These are phyloP conservation scores for Drosophila paracracens DNA, from an alignment of 2,888 invertebrate genomes.

Conservation along the genomic window DNA sequence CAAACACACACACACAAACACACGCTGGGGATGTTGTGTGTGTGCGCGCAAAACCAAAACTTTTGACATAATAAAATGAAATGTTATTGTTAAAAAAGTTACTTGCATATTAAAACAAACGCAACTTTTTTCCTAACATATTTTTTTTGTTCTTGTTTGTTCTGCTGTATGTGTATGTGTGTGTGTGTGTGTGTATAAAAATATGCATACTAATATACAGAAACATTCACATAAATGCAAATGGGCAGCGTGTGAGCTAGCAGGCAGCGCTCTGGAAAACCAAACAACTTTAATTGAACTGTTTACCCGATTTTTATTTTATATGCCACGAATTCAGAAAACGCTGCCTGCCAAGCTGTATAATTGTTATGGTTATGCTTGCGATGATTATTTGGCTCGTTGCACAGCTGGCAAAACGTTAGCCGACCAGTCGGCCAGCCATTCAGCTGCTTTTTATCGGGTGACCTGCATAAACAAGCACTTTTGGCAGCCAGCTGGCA, in stretches of 20 bases:
- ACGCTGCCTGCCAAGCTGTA: constrained; percentile 55
- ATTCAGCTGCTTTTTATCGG: constrained; percentile 51
- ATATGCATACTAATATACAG: constrained; percentile 43
- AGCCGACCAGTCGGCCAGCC: constrained; percentile 11
- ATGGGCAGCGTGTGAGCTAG: constrained; percentile 73
- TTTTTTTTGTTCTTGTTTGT: constrained; percentile 27
- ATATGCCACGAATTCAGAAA: constrained; percentile 50
- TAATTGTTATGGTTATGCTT: constrained; percentile 83
- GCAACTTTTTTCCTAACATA: constrained; percentile 62
- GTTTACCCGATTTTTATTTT: constrained; percentile 80
- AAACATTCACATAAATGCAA: constrained; percentile 70
- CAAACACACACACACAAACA: constrained; percentile 17
- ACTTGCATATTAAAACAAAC: constrained; percentile 80
- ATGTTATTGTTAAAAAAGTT: constrained; percentile 81
- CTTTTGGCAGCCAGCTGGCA: constrained; percentile 30
- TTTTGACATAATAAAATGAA: constrained; percentile 81
- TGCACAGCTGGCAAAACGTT: constrained; percentile 74
- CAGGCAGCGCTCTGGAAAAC: constrained; percentile 60
- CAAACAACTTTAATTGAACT: constrained; percentile 82
- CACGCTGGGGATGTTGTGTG: constrained; percentile 15
- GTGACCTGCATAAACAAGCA: constrained; percentile 44
- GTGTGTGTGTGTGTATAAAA: constrained; percentile 47
- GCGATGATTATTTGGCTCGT: constrained; percentile 82
- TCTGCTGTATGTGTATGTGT: constrained; percentile 29
- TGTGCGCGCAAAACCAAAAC: constrained; percentile 71